phyloP scores from a whole-genome alignment of 2,113 vertebrate species.

The Amphiprion percula region DNA sequence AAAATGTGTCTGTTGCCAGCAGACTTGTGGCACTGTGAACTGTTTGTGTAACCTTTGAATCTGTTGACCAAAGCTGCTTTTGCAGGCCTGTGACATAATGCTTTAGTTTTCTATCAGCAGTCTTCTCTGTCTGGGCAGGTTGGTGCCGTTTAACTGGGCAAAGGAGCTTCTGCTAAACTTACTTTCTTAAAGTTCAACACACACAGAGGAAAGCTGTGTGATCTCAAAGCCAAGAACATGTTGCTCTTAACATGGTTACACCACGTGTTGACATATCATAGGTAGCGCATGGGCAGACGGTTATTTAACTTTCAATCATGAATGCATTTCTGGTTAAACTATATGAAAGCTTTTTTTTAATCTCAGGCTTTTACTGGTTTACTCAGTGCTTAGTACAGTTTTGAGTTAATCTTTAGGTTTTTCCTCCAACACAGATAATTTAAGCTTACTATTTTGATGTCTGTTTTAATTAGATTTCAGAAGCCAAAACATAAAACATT shows the following conservation, averaged over 20 bases:
- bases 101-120: conserved; percentile 14
- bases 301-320: too few species aligned
- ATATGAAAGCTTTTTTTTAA: too few species aligned
- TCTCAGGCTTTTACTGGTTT: not conserved
- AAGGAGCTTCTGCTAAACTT: not conserved
- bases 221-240: not conserved
- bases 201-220: not conserved
- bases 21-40: conserved; percentile 14
- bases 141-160: conserved; percentile 7
- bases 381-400: too few species aligned
- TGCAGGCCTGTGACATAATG: not conserved
- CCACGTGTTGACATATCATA: not conserved
- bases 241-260: not conserved
- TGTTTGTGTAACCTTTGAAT: conserved; percentile 59
- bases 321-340: too few species aligned
- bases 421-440: too few species aligned
- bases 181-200: conserved; percentile 3
- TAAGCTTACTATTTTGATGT: too few species aligned
- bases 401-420: too few species aligned
- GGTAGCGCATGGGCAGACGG: too few species aligned
- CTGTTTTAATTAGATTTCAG: too few species aligned
- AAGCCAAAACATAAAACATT: too few species aligned
- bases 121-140: conserved; percentile 1
- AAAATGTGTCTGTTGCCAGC: not conserved
- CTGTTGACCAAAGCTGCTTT: conserved; percentile 31